A percentile compares a stretch with the other conserved stretches of the same genome.
These are phyloP conservation scores for Steinernema carpocapsae DNA, from an alignment of 2,888 invertebrate genomes.

Conservation along the genomic window DNA sequence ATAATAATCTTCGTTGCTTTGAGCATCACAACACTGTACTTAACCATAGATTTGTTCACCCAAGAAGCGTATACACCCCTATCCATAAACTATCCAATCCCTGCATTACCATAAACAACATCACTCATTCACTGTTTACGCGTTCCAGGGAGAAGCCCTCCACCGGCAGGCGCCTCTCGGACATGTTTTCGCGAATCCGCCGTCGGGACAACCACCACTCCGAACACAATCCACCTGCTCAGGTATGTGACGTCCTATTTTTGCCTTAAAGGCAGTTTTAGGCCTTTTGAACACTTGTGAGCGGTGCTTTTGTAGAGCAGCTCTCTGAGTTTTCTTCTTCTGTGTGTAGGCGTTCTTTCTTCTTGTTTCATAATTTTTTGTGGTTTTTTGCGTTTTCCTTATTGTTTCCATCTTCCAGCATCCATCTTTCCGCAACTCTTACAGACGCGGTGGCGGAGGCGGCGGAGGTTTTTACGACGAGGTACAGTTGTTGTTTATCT, in stretches of 20 bases:
- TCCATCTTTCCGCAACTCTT: constrained; percentile 37
- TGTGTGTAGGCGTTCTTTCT: constrained; percentile 38
- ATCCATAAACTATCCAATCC: neutral
- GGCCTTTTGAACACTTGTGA: constrained; percentile 49
- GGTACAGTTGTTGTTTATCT: constrained; percentile 35
- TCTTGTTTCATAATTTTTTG: constrained; percentile 38
- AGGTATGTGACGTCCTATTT: constrained; percentile 42
- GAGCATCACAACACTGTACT: too few species aligned
- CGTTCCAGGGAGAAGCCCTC: constrained; percentile 46
- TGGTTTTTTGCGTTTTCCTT: constrained; percentile 39
- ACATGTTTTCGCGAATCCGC: constrained; percentile 64
- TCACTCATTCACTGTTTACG: constrained; percentile 3
- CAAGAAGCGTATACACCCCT: too few species aligned
- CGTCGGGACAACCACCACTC: constrained; percentile 45
- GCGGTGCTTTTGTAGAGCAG: constrained; percentile 39
- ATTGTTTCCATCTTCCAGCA: constrained; percentile 42
- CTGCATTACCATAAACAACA: constrained; percentile 6
- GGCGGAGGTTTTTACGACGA: constrained; percentile 41
- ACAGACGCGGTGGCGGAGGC: constrained; percentile 40
- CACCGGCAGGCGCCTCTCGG: constrained; percentile 60
- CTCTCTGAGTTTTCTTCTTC: constrained; percentile 30
- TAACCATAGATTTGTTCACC: too few species aligned
- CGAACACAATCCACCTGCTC: constrained; percentile 47
- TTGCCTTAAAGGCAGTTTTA: constrained; percentile 44
- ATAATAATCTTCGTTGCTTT: too few species aligned